These are phyloP conservation scores for Bufo gargarizans DNA, from an alignment of 2,113 vertebrate species.

Conservation along the genomic window DNA sequence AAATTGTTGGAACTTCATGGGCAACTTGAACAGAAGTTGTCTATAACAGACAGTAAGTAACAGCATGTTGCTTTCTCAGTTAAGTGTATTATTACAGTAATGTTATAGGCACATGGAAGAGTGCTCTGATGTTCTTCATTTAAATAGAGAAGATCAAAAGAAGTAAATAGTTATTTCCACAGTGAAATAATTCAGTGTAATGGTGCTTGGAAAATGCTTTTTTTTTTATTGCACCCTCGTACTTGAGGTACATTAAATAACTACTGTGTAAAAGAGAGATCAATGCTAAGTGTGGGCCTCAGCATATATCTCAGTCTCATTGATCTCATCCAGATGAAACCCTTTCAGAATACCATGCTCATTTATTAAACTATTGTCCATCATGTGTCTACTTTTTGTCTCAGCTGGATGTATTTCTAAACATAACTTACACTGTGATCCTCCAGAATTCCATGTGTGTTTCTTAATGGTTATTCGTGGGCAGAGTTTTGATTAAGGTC, in stretches of 20 bases:
- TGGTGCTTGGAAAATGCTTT: background rate
- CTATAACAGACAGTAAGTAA: background rate
- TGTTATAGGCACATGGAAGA: background rate
- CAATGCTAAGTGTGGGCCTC: background rate
- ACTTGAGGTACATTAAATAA: slow-evolving; percentile 1
- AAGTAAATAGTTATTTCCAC: background rate
- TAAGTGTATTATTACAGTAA: background rate
- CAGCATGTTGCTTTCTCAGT: background rate
- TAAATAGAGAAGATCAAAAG: slow-evolving; percentile 3
- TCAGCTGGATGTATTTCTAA: background rate
- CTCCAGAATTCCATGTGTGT: background rate
- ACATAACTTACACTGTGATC: background rate
- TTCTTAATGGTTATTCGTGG: background rate
- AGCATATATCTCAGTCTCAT: background rate
- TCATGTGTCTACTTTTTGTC: background rate
- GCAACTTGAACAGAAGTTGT: slow-evolving; percentile 17
- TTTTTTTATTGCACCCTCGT: slow-evolving; percentile 10
- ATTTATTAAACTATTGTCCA: background rate
- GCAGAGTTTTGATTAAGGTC: too few relatives aligned
- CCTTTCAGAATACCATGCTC: background rate
- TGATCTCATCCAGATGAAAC: background rate
- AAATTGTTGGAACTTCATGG: slow-evolving; percentile 1
- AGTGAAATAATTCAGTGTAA: background rate
- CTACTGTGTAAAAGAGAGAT: background rate
- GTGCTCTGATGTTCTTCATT: background rate